Percentiles rank a stretch among this genome's conserved stretches.
Evolutionary conservation across 2,888 invertebrate species (phyloP).

Genomic region (Lysandra coridon): DNA sequence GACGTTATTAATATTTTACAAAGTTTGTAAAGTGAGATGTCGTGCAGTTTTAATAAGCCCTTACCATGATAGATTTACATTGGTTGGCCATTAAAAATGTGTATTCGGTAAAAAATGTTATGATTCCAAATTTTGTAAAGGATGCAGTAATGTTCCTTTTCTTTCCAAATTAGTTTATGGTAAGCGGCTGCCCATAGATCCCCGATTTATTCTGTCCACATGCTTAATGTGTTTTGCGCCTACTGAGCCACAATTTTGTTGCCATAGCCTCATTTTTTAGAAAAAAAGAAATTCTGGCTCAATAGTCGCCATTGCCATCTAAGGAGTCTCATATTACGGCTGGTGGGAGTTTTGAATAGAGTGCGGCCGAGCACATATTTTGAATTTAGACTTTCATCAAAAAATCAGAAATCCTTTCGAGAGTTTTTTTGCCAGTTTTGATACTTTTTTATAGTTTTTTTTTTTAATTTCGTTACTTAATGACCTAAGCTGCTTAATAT

Average conservation of each 20-base stretch:
- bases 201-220: conserved; percentile 41
- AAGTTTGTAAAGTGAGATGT: conserved; percentile 41
- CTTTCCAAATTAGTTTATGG: conserved; percentile 41
- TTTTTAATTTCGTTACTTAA: neutral
- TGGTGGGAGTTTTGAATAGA: conserved; percentile 46
- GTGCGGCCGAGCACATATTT: conserved; percentile 54
- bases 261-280: neutral
- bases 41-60: conserved; percentile 41
- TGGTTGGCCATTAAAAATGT: conserved; percentile 13
- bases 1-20: conserved; percentile 24
- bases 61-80: conserved; percentile 40
- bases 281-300: conserved; percentile 34
- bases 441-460: neutral
- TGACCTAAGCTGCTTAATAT: conserved; percentile 19
- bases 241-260: conserved; percentile 46
- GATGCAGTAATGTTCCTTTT: conserved; percentile 25
- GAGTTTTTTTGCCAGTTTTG: conserved; percentile 14
- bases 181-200: conserved; percentile 44
- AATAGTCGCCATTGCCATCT: conserved; percentile 38
- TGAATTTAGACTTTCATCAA: conserved; percentile 38
- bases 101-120: neutral
- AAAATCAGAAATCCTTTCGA: conserved; percentile 14
- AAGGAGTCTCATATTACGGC: conserved; percentile 46
- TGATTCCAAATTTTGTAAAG: conserved; percentile 3
- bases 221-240: conserved; percentile 44